Conservation (phyloP, 2,888 invertebrate genomes). For the Itoplectis maculator region DNA sequence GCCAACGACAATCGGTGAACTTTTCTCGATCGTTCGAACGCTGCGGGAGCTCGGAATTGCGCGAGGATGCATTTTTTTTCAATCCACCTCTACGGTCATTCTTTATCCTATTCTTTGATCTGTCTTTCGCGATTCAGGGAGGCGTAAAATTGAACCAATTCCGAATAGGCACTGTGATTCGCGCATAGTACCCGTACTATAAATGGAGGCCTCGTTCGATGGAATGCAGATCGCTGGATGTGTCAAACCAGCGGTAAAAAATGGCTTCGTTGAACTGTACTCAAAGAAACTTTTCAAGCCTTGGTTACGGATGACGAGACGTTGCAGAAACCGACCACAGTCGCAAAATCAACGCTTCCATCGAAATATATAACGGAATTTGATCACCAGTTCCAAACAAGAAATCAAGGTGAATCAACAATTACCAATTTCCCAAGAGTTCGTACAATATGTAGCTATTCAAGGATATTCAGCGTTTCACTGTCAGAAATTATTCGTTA, state of each 20-base stretch:
- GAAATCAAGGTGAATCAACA: no score
- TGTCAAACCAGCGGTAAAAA: slow-evolving; percentile 8
- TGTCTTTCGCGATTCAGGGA: slow-evolving; percentile 40
- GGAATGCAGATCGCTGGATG: slow-evolving; percentile 20
- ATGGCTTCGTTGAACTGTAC: slow-evolving; percentile 26
- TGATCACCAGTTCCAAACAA: neutral
- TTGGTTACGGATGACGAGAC: neutral
- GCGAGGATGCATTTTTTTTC: slow-evolving; percentile 47
- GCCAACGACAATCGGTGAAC: slow-evolving; percentile 26
- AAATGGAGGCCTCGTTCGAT: slow-evolving; percentile 29
- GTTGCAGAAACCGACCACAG: neutral
- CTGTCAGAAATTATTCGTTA: neutral
- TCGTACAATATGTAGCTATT: neutral
- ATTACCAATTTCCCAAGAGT: neutral
- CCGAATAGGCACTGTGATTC: slow-evolving; percentile 42
- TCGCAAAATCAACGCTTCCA: neutral
- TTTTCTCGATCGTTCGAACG: slow-evolving; percentile 42
- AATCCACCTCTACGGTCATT: slow-evolving; percentile 44
- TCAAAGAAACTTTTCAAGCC: slow-evolving; percentile 18
- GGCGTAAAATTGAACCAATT: slow-evolving; percentile 51
- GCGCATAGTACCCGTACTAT: slow-evolving; percentile 25
- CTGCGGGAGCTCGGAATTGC: slow-evolving; percentile 31
- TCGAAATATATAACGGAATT: neutral
- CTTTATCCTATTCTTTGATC: slow-evolving; percentile 51
- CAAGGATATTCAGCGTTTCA: no score